Evolutionary conservation across 2,113 vertebrate species (phyloP).

Genomic region (Nannobrachium achirus): DNA sequence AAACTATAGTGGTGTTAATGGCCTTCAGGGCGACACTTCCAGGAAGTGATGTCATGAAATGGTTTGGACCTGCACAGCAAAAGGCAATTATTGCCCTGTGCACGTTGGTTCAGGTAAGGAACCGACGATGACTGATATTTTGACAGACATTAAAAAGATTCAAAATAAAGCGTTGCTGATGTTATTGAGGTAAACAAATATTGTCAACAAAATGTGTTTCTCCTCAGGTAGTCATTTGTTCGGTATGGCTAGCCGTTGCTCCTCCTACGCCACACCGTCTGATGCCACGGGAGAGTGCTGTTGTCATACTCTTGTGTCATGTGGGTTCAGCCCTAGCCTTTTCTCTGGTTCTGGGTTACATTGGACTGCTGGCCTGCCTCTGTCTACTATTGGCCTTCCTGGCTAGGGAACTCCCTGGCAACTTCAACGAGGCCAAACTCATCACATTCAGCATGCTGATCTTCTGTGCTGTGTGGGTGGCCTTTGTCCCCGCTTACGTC

Average conservation of each 20-base stretch:
- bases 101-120: slow-evolving; percentile 68
- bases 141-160: not conserved
- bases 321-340: slow-evolving; percentile 74
- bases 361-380: slow-evolving; percentile 75
- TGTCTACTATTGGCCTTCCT: slow-evolving; percentile 81
- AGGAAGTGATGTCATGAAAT: slow-evolving; percentile 71
- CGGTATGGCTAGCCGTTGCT: slow-evolving; percentile 73
- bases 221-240: slow-evolving; percentile 74
- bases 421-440: slow-evolving; percentile 82
- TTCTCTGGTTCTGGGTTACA: slow-evolving; percentile 77
- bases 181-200: not conserved
- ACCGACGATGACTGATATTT: not conserved
- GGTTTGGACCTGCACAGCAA: slow-evolving; percentile 76
- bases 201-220: not conserved
- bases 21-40: slow-evolving; percentile 78
- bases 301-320: slow-evolving; percentile 79
- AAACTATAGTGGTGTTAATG: slow-evolving; percentile 82
- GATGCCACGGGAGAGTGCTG: slow-evolving; percentile 68
- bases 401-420: slow-evolving; percentile 79
- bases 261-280: slow-evolving; percentile 71
- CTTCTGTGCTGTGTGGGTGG: slow-evolving; percentile 81
- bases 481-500: slow-evolving; percentile 81
- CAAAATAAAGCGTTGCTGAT: not conserved
- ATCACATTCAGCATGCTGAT: slow-evolving; percentile 84
- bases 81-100: slow-evolving; percentile 73